These are phyloP conservation scores for Sapayoa aenigma DNA, from an alignment of 2,113 vertebrate genomes.

Conservation along the genomic window DNA sequence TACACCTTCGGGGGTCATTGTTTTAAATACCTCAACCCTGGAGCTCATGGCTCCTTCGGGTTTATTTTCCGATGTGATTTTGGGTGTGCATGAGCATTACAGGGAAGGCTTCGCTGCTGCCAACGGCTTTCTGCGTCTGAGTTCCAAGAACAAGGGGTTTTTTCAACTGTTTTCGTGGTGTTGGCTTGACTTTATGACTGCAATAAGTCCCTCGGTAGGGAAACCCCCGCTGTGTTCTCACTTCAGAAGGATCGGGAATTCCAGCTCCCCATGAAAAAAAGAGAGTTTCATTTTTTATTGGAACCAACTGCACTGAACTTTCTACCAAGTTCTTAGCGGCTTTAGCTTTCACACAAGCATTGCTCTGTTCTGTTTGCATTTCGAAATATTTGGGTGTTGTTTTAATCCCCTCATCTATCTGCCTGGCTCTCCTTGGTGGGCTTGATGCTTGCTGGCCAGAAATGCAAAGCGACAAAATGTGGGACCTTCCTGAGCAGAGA, in stretches of 20 bases:
- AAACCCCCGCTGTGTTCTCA: conserved; percentile 49
- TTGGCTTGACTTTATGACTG: conserved; percentile 65
- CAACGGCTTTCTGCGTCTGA: conserved; percentile 18
- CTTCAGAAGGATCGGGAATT: conserved; percentile 51
- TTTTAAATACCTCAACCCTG: neutral
- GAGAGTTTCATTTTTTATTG: conserved; percentile 39
- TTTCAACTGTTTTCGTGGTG: conserved; percentile 52
- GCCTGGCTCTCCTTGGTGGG: neutral
- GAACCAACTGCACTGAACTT: conserved; percentile 15
- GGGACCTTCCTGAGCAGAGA: neutral
- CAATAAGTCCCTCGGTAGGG: conserved; percentile 61
- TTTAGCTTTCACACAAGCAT: neutral
- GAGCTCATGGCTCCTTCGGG: neutral
- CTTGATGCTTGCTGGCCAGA: neutral
- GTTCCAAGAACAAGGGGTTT: conserved; percentile 22
- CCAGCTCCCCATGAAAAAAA: conserved; percentile 16
- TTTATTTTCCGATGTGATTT: neutral
- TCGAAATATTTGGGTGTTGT: conserved; percentile 49
- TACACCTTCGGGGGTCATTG: neutral
- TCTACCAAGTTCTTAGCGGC: neutral
- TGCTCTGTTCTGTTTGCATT: conserved; percentile 34
- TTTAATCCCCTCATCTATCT: conserved; percentile 59
- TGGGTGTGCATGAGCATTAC: neutral
- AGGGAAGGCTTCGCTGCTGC: neutral
- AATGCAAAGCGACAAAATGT: neutral